Percentiles rank a stretch among this genome's conserved stretches.
phyloP scores from a whole-genome alignment of 1,140 invertebrate species.

The Cotesia chilonis region DNA sequence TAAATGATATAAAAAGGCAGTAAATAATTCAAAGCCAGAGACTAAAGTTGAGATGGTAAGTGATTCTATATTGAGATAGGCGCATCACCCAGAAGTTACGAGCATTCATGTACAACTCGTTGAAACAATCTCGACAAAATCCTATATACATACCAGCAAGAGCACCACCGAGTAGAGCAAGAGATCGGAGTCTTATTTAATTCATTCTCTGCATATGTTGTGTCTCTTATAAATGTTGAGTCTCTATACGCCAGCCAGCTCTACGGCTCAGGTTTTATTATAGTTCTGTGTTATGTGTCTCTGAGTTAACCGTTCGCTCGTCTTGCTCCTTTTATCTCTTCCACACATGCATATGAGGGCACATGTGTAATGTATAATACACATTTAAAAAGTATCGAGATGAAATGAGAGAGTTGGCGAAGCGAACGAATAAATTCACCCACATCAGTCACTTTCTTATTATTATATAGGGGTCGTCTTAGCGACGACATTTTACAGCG shows the following conservation, averaged over 20 bases:
- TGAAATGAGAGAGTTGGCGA: conserved; percentile 4
- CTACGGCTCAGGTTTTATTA: not conserved
- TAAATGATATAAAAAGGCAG: no score
- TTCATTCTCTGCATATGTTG: not conserved
- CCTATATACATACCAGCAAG: no score
- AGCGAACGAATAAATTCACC: conserved; percentile 9
- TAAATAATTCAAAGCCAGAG: conserved; percentile 34
- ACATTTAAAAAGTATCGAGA: conserved; percentile 8
- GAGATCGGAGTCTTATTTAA: not conserved
- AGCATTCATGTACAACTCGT: conserved; percentile 5
- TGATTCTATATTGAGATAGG: conserved; percentile 1
- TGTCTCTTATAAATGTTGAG: not conserved
- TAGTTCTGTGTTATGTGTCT: not conserved
- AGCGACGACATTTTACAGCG: conserved; percentile 28
- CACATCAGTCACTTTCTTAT: not conserved
- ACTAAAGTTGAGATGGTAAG: not conserved
- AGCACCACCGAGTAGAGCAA: no score
- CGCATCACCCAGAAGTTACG: conserved; percentile 10
- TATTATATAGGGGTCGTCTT: conserved; percentile 5
- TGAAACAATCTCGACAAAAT: conserved; percentile 1
- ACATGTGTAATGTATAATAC: no score
- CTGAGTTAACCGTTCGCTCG: not conserved
- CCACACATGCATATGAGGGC: no score
- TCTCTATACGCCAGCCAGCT: no score
- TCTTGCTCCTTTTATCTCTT: not conserved